phyloP scores from a whole-genome alignment of 2,888 invertebrate genomes.

The Chelonus formosanus region DNA sequence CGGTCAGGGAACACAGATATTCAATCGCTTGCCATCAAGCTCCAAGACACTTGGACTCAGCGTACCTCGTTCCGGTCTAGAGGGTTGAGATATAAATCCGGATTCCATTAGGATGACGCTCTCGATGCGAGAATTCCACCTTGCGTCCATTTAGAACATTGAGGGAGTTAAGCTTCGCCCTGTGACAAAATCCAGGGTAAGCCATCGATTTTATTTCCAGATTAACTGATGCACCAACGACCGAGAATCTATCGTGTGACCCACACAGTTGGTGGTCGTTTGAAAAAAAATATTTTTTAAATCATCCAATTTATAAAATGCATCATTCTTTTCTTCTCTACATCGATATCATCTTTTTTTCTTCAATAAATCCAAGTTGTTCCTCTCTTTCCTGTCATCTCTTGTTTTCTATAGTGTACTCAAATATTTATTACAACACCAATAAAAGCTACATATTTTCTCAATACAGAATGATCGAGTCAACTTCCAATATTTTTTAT shows the following conservation, averaged over 20 bases:
- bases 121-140: conserved; percentile 1
- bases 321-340: not conserved
- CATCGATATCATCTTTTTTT: not conserved
- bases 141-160: not conserved
- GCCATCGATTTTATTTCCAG: conserved; percentile 30
- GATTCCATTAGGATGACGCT: conserved; percentile 28
- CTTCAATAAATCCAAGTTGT: not conserved
- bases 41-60: conserved; percentile 14
- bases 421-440: not conserved
- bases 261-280: conserved; percentile 31
- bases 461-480: not conserved
- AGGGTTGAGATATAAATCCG: conserved; percentile 28
- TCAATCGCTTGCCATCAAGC: conserved; percentile 27
- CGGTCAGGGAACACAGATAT: conserved; percentile 31
- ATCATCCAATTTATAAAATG: not conserved
- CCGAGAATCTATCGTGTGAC: conserved; percentile 12
- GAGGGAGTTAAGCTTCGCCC: not conserved
- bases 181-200: conserved; percentile 10
- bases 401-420: too few relatives aligned
- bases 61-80: not conserved
- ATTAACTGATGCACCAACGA: conserved; percentile 22
- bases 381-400: not conserved
- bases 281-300: conserved; percentile 9
- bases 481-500: not conserved
- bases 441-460: conserved; percentile 14